These are phyloP conservation scores for Xestia c-nigrum DNA, from an alignment of 2,888 invertebrate genomes.

Conservation along the genomic window DNA sequence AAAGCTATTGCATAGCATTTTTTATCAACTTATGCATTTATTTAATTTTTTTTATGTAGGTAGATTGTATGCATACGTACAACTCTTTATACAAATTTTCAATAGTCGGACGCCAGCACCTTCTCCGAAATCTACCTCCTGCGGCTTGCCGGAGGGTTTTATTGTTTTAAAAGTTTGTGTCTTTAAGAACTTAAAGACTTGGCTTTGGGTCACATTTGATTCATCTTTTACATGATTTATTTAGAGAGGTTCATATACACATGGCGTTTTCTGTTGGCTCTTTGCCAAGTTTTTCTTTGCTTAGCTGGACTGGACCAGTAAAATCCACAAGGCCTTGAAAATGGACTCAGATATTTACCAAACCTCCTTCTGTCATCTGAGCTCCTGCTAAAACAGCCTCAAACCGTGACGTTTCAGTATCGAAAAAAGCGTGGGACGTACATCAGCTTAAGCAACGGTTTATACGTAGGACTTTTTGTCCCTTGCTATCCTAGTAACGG, in stretches of 20 bases:
- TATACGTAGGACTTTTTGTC: slow-evolving; percentile 44
- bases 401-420: slow-evolving; percentile 71
- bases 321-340: slow-evolving; percentile 16
- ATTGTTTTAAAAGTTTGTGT: no score
- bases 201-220: neutral
- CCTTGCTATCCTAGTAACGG: slow-evolving; percentile 76
- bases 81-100: no score
- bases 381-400: slow-evolving; percentile 75
- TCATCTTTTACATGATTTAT: neutral
- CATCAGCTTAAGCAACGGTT: slow-evolving; percentile 17
- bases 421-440: slow-evolving; percentile 42
- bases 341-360: neutral
- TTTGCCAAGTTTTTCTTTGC: neutral
- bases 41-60: no score
- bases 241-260: neutral
- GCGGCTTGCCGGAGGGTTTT: no score
- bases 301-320: neutral
- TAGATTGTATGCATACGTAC: no score
- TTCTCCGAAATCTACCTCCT: no score
- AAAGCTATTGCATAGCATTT: no score
- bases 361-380: slow-evolving; percentile 54
- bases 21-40: no score
- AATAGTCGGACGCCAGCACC: no score
- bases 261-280: neutral
- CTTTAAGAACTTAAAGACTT: no score